Evolutionary conservation across 2,797 vertebrate genomes (phyloP), one percentile per base, ranked within the genome.

Genomic region (Anabacerthia variegaticeps): DNA sequence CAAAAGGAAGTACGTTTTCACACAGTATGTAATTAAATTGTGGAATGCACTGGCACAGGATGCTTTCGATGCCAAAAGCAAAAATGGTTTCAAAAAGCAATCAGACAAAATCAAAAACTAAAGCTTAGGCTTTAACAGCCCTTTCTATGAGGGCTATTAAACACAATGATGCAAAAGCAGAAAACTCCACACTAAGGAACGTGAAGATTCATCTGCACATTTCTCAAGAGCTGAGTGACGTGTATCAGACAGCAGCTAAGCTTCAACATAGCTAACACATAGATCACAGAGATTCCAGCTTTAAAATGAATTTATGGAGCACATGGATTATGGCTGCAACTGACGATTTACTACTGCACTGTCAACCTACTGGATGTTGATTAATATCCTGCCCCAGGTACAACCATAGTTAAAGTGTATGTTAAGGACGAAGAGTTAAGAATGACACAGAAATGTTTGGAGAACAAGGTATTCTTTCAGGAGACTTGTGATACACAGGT

Each of bases 221-320:
- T 84, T 95, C 54, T 91, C 48, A 88, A 68, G 61, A 96, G 84
- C 81, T 92, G 72, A 96, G 84, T 94, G 83, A 90, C 10, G 6
- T 36, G n/a, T 61, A 83, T 92, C 93, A 95, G 85, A 86, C 56
- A 65, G 80, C 82, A 85, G 74, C 83, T 72, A 92, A 89, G 94
- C 94, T 85, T 73, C 69, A 55, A 88, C 89, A 65, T 34, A 95
- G 75, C 71, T 95, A 92, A 96, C 88, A 85, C 89, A 94, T 32
- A 97, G 85, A 95, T 96, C 94, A 94, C 39, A 67, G 85, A 95
- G 83, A 95, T 44, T 75, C 72, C 13, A 30, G 69, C 56, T 97
- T 95, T 80, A 92, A 94, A 97, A 95, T 88, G 61, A 87, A 96
- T 96, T 96, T 97, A 91, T 68, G 85, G 85, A 97, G 75, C 72